Base-by-base conservation (phyloP, 2,888 invertebrate species). In the Pardosa pseudoannulata region DNA sequence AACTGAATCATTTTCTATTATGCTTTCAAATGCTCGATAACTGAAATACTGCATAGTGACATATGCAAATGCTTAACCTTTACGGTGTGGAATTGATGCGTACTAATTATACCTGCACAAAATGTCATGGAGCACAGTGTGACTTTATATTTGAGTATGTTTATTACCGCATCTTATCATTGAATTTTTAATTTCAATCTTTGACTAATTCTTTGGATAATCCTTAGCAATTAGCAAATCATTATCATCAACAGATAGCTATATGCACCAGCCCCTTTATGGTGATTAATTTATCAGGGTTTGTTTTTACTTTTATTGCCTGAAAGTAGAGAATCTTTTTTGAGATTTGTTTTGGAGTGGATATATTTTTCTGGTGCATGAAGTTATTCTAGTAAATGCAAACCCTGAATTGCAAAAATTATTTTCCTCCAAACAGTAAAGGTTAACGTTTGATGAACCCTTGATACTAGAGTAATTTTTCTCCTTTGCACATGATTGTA, bases 401-500 rank as follows among this genome's bases (percentile, higher is more conserved):
- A 73, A 83, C 72, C 78, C 78, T 83, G 78, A 78, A 39, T 64
- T 39, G 29, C 23, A 28, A 46, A 41, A 36, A 19, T 9, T 11
- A 39, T 65, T 71, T 76, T 76, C 36, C 76, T 83, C 83, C 83
- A 83, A 71, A 67, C 83, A 73, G 78, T 83, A 83, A 83, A 83
- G 83, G 83, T 83, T 78, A 83, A 78, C 78, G 67, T 83, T 83
- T 78, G 73, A 72, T 65, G 72, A 71, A 56, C 23, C 72, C 83
- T 78, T 41, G 65, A 73, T 70, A 82, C 36, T 82, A 76, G 72
- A 46, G 41, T 71, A 71, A 68, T 36, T 68, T 68, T 68, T 75
- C 65, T 67, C 67, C 36, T 67, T 80, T 65, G 87, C 87, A 87
- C 87, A 80, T 72, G 76, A 87, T 87, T 62, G 80, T 87, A 80